Percentiles rank a stretch among this genome's conserved stretches.
Evolutionary conservation across 2,113 vertebrate genomes (phyloP).

Genomic region (Philantomba maxwellii): DNA sequence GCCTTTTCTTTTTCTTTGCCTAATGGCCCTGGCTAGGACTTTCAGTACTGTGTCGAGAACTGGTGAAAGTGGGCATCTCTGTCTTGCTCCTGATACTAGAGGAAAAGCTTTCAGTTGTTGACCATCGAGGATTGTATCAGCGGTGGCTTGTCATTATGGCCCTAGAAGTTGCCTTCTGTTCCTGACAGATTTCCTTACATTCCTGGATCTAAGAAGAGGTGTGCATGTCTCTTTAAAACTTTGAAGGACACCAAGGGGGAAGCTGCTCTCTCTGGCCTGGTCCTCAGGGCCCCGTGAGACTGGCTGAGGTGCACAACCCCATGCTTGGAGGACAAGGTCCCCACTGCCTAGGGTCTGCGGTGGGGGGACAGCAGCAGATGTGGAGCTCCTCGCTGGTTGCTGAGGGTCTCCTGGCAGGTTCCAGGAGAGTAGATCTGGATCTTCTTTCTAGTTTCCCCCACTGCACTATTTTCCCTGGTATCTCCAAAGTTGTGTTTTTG

Average conservation of each 20-base stretch:
- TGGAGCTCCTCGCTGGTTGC: neutral
- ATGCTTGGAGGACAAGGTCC: neutral
- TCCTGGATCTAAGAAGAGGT: neutral
- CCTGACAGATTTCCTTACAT: neutral
- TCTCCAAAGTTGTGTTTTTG: neutral
- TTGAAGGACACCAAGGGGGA: fast-evolving
- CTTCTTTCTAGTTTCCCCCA: neutral
- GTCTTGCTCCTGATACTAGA: neutral
- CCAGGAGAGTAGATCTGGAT: neutral
- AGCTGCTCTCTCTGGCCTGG: neutral
- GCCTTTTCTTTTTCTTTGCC: neutral
- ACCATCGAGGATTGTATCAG: fast-evolving
- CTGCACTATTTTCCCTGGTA: fast-evolving
- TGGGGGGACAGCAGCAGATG: neutral
- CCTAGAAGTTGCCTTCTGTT: neutral
- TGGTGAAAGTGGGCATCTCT: neutral
- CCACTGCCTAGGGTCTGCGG: neutral
- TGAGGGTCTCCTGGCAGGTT: neutral
- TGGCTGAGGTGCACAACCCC: neutral
- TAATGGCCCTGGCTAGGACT: neutral
- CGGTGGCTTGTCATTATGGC: neutral
- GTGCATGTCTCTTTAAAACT: neutral
- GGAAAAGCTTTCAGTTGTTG: neutral
- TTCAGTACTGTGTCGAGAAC: neutral
- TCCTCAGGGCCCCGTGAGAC: neutral